phyloP scores from a whole-genome alignment of 2,888 invertebrate species.

The Dasysyrphus tricinctus region DNA sequence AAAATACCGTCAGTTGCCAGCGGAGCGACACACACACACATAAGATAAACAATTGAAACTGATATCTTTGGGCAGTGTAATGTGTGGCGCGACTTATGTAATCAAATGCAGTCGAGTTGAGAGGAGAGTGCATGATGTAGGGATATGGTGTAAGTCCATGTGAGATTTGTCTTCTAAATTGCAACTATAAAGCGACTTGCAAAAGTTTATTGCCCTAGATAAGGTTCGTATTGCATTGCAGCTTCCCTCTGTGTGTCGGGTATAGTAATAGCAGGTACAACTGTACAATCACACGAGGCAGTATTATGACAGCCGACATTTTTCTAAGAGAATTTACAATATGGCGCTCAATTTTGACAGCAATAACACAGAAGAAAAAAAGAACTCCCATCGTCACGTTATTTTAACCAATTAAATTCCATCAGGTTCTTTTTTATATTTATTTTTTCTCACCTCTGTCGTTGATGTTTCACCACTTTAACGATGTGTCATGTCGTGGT shows the following conservation, averaged over 20 bases:
- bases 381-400: constrained; percentile 38
- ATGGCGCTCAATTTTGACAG: constrained; percentile 25
- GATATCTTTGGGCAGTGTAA: constrained; percentile 53
- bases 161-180: constrained; percentile 46
- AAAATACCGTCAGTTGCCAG: constrained; percentile 15
- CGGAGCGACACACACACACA: constrained; percentile 10
- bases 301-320: background rate
- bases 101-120: constrained; percentile 28
- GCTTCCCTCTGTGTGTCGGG: constrained; percentile 19
- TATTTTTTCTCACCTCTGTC: constrained; percentile 30
- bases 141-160: constrained; percentile 29
- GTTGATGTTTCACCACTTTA: constrained; percentile 23
- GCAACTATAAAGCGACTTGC: constrained; percentile 12
- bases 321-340: constrained; percentile 21
- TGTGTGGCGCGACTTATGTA: constrained; percentile 56
- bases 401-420: constrained; percentile 60
- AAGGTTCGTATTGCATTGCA: constrained; percentile 25
- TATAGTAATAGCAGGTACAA: background rate
- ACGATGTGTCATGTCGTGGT: constrained; percentile 27
- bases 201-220: constrained; percentile 69
- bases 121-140: background rate
- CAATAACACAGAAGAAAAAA: background rate
- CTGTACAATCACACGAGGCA: background rate
- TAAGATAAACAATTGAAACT: constrained; percentile 62
- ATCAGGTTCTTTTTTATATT: constrained; percentile 2